Base-by-base conservation (phyloP, 1,140 invertebrate genomes). In the Magallana gigas region DNA sequence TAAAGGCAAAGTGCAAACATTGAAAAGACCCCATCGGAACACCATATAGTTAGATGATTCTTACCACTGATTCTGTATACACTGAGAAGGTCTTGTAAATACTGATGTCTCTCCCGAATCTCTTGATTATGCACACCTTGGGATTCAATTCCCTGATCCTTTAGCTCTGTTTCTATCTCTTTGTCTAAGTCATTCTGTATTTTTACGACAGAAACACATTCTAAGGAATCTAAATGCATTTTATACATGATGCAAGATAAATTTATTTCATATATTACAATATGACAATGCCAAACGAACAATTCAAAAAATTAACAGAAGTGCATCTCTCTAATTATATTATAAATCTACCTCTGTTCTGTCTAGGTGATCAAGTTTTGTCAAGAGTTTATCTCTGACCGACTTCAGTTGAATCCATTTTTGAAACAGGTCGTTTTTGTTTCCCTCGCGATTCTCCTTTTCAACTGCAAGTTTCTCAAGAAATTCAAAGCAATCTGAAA, bases 321-420 rank as follows among this genome's bases (percentile, higher is more conserved):
- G 2, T 36, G 36, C 36, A 5, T 64, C 60, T 1, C 18, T 7
- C 16, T 16, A 64, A 64, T 16, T 7, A 64, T n/a, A 16, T 16
- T 7, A 64, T 1, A 64, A n/a, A 8, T 16, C 12, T 76, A 76
- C 68, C 68, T 76, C 68, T 11, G 68, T 76, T 76, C 29, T 76
- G 12, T 76, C 23, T 12, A 36, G 36, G 36, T 29, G 23, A 29
- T 76, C 68, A 29, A 76, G 68, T 29, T 76, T 76, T 76, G 68
- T 29, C 11, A 29, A 29, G 18, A 76, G 23, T 23, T 76, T 76
- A 12, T 76, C 68, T 12, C 68, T 76, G 68, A 8, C 14, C 12
- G 68, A 76, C 23, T 76, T 76, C 4, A 76, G 68, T 4, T 76
- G 68, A 9, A 76, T 76, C 68, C 68, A 76, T 29, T 76, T 76